Evolutionary conservation across 2,888 invertebrate genomes (phyloP), one percentile per base, ranked within the genome.

Genomic region (Rhopalosiphum nymphaeae): DNA sequence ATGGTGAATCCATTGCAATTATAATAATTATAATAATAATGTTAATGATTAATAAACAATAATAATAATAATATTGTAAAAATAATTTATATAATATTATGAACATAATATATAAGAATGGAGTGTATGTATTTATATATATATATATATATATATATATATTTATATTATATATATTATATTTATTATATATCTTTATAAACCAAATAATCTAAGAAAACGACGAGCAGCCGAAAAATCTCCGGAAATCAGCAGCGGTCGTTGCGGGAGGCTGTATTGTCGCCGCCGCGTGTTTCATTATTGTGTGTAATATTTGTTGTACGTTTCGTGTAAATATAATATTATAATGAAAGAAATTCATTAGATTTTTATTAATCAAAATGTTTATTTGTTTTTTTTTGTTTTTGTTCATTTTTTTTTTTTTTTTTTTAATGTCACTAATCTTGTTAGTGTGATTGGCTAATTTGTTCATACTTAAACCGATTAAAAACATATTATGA

Each of bases 221-320:
- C 53, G 49, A 67, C 78, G 26, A 91, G 49, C 49, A 42, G 49
- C 53, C 36, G 13, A 53, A 0, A 36, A 90, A 36, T 36, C 36
- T n/a, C 42, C 53, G 53, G 42, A 67, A 26, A 91, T 84, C 84
- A 53, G 42, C 53, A 29, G 89, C 57, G 16, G 16, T 42, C 57
- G 57, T 57, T 44, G 44, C 57, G 36, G 85, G 56, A 36, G 49
- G 36, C 36, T 26, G 61, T 5, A n/a, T 16, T 57, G 26, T n/a
- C 49, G 67, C 67, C 46, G 85, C 44, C 44, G 85, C 26, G 44
- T 36, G 85, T 36, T 85, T 44, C 44, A 44, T 90, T 44, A 91
- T 67, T 92, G 56, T 92, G 61, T 92, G 67, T 93, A 84, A 44
- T 92, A 91, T 78, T 93, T 93, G 93, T 93, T 93, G 93, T 93